A percentile compares a stretch with the other conserved stretches of the same genome.
Conservation (phyloP, 2,888 invertebrate species). For the Eurytoma californica region DNA sequence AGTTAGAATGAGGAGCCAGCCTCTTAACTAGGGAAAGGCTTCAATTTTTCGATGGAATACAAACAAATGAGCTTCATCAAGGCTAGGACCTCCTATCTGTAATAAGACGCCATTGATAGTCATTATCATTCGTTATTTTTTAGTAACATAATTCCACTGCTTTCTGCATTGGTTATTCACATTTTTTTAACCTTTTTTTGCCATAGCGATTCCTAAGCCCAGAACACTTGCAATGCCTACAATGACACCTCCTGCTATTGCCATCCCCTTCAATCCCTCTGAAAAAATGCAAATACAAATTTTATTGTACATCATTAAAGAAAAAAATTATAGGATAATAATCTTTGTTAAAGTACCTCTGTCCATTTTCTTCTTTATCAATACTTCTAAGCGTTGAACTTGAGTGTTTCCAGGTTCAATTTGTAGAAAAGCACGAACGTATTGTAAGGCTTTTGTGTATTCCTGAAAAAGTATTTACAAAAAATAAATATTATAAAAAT, state of each 20-base stretch:
- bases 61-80: conserved; percentile 34
- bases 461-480: conserved; percentile 76
- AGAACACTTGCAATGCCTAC: conserved; percentile 89
- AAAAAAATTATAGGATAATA: too few species aligned
- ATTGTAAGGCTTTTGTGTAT: conserved; percentile 89
- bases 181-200: conserved; percentile 72
- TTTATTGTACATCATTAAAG: background rate
- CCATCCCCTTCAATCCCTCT: conserved; percentile 92
- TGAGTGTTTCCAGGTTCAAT: conserved; percentile 93
- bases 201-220: conserved; percentile 88
- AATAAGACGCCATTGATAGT: conserved; percentile 45
- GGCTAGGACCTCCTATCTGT: conserved; percentile 49
- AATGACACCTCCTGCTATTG: conserved; percentile 91
- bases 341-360: conserved; percentile 77
- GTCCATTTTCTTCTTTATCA: conserved; percentile 93
- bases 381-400: conserved; percentile 86
- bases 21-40: conserved; percentile 41
- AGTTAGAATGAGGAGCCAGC: conserved; percentile 46
- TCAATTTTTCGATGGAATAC: conserved; percentile 30
- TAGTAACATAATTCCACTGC: conserved; percentile 14
- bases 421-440: conserved; percentile 86
- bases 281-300: conserved; percentile 65
- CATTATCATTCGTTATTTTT: conserved; percentile 35
- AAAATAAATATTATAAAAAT: background rate
- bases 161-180: conserved; percentile 22